Evolutionary conservation across 2,797 vertebrate species (phyloP).

Genomic region (Euthynnus affinis): DNA sequence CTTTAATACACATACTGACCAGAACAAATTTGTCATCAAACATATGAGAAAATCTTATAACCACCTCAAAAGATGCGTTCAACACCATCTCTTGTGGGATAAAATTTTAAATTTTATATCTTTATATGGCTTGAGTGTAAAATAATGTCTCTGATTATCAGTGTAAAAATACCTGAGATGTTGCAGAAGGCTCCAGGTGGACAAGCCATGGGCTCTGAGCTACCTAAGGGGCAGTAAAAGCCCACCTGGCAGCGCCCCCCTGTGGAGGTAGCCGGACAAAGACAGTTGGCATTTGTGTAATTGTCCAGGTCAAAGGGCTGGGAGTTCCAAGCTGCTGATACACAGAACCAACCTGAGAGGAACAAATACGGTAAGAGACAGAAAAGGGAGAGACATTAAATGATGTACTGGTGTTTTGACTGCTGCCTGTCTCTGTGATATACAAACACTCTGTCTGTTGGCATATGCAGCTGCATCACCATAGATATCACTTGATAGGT

Average conservation of each 20-base stretch:
- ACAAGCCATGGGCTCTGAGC: slow-evolving; percentile 89
- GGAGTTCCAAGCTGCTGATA: slow-evolving; percentile 94
- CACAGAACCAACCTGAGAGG: slow-evolving; percentile 94
- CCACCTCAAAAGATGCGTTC: neutral
- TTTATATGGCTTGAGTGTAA: neutral
- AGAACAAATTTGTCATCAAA: neutral
- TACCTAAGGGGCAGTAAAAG: slow-evolving; percentile 91
- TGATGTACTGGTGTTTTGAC: slow-evolving; percentile 5
- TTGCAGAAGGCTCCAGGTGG: slow-evolving; percentile 91
- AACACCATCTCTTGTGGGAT: neutral
- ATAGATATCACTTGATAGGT: slow-evolving; percentile 15
- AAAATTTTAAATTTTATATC: too few species aligned
- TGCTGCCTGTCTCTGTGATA: slow-evolving; percentile 6
- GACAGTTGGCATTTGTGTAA: slow-evolving; percentile 94
- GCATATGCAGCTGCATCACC: neutral
- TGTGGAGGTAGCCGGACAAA: slow-evolving; percentile 94
- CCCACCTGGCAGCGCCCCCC: slow-evolving; percentile 92
- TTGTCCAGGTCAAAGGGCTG: slow-evolving; percentile 96
- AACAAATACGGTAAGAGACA: slow-evolving; percentile 11
- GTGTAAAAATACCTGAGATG: slow-evolving; percentile 84
- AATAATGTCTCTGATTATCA: neutral
- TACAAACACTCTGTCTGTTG: slow-evolving; percentile 21
- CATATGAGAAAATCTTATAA: neutral
- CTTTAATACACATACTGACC: neutral
- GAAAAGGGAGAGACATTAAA: slow-evolving; percentile 1